Evolutionary conservation across 2,888 invertebrate species (phyloP).

Genomic region (Cephus sareptanus): DNA sequence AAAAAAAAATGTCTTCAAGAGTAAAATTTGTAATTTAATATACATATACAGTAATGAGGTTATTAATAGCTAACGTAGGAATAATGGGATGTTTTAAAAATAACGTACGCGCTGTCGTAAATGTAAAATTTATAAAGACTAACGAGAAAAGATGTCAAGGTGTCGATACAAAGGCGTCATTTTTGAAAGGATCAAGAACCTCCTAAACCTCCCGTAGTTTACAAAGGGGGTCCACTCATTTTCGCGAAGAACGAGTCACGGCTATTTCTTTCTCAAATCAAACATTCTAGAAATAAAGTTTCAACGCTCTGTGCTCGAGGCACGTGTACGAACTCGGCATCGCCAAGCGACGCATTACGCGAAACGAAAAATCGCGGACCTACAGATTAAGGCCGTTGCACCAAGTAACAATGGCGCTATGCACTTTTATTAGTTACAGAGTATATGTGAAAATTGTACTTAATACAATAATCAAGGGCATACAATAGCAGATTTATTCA

Average conservation of each 20-base stretch:
- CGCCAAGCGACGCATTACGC: constrained; percentile 13
- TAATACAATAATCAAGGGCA: not conserved
- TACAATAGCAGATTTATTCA: not conserved
- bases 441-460: not conserved
- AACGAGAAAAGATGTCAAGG: not conserved
- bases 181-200: constrained; percentile 53
- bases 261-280: constrained; percentile 62
- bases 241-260: constrained; percentile 39
- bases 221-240: constrained; percentile 33
- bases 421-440: not conserved
- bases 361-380: constrained; percentile 11
- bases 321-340: constrained; percentile 24
- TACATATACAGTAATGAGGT: not conserved
- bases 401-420: constrained; percentile 22
- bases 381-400: constrained; percentile 63
- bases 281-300: constrained; percentile 65
- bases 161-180: not conserved
- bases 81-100: not conserved
- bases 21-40: not conserved
- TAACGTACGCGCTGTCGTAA: not conserved
- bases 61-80: not conserved
- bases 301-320: constrained; percentile 36
- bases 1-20: not conserved
- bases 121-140: not conserved
- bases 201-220: constrained; percentile 53